phyloP scores from a whole-genome alignment of 1,140 invertebrate species.

The Chlorops oryzae region DNA sequence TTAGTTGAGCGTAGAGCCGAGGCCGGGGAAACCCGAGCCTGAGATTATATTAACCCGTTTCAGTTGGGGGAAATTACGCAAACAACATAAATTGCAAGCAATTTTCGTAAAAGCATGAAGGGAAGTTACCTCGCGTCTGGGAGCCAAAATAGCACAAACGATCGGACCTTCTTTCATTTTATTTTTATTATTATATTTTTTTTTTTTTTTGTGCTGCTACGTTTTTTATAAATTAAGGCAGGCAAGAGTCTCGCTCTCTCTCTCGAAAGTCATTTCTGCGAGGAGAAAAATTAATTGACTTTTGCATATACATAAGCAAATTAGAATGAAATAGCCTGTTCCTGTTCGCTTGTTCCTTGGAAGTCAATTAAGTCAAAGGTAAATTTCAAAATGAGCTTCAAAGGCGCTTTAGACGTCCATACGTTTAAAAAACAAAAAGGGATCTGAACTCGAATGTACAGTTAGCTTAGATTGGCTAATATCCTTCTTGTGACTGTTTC shows the following conservation, averaged over 20 bases:
- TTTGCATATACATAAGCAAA: constrained; percentile 34
- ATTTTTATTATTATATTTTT: background rate
- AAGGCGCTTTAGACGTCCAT: no score
- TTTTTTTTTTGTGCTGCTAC: background rate
- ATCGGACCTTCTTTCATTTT: background rate
- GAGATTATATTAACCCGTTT: no score
- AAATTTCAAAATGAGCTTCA: no score
- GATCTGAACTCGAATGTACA: constrained; percentile 12
- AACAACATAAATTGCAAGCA: background rate
- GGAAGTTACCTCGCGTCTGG: background rate
- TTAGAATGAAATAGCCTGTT: constrained; percentile 18
- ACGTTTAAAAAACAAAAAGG: no score
- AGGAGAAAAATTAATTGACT: constrained; percentile 36
- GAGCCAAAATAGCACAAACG: background rate
- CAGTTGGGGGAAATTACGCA: no score
- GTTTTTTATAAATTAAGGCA: no score
- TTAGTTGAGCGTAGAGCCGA: no score
- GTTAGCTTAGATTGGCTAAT: constrained; percentile 18
- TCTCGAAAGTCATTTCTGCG: no score
- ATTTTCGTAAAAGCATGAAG: background rate
- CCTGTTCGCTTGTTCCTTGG: background rate
- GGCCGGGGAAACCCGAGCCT: no score
- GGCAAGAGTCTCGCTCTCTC: no score
- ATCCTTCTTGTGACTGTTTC: background rate
- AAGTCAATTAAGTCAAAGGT: background rate